phyloP scores from a whole-genome alignment of 2,113 vertebrate species.

The Ammodytes marinus region DNA sequence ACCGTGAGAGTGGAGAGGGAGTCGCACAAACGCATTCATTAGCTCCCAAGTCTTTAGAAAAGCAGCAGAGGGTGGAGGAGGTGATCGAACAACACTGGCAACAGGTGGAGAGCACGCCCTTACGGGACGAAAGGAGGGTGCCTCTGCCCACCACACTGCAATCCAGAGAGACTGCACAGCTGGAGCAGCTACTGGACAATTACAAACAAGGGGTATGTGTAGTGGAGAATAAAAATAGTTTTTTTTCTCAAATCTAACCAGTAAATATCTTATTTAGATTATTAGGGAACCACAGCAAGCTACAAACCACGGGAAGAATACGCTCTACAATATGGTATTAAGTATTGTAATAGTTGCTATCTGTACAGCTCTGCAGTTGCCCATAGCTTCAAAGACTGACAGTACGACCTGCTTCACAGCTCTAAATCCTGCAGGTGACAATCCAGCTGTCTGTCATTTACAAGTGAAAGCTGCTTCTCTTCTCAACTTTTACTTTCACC shows the following conservation, averaged over 20 bases:
- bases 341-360: neutral
- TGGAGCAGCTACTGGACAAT: conserved; percentile 84
- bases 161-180: conserved; percentile 74
- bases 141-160: conserved; percentile 71
- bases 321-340: neutral
- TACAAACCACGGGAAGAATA: neutral
- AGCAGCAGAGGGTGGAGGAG: conserved; percentile 84
- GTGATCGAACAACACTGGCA: conserved; percentile 88
- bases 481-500: too few relatives aligned
- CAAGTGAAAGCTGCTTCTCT: too few relatives aligned
- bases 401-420: too few relatives aligned
- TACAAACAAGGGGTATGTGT: conserved; percentile 85
- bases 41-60: conserved; percentile 57
- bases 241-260: neutral
- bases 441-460: too few relatives aligned
- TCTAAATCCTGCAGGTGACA: too few relatives aligned
- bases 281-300: neutral
- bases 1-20: conserved; percentile 56
- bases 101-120: conserved; percentile 87
- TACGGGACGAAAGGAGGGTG: conserved; percentile 85
- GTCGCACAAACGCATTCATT: neutral
- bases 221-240: neutral
- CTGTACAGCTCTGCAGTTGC: too few relatives aligned
- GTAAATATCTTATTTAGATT: neutral
- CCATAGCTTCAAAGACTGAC: too few relatives aligned